Base-by-base conservation (phyloP, 1,140 invertebrate species). In the Liolophura sinensis region DNA sequence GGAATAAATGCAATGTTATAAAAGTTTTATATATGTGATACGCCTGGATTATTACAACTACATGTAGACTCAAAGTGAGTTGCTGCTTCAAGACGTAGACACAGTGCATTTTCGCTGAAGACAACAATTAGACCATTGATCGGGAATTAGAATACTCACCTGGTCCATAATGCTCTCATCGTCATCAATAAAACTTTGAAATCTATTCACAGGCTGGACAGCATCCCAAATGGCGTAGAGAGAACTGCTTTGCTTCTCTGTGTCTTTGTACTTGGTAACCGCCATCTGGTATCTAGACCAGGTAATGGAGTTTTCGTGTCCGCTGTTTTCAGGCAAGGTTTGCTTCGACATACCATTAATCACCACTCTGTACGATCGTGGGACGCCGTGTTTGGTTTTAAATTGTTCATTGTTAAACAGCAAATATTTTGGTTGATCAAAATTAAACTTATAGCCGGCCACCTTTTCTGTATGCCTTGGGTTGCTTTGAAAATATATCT, bases 211-310 rank as follows among this genome's bases (percentile, higher is more conserved):
- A 20, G 71, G 75, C 27, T 78, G 64, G 14, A 57, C 58, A 50
- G 64, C 59, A 72, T 81, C 79, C 64, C 68, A 77, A 52, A 64
- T 65, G 25, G 72, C 63, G 55, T 78, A 74, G 24, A 76, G 69
- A 18, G 79, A 79, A 55, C 73, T 74, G 56, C 74, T 79, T 12
- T 60, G 47, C 9, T 56, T 55, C 60, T 81, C 79, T 14, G 69
- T 55, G 25, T 78, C 75, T 40, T 81, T 78, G 15, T 64, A 57
- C 49, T 73, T 74, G 0, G 79, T 78, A 5, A 81, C 73, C 14
- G 69, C 72, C 48, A 71, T 25, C 25, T 70, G 62, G 58, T 74
- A 70, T 25, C 72, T 62, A 0, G 72, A 61, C 73, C 73, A 75
- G 4, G 65, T 64, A 12, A 73, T 40, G 14, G 72, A 67, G 1